Evolutionary conservation across 2,113 vertebrate species (phyloP).

Genomic region (Neogobius melanostomus): DNA sequence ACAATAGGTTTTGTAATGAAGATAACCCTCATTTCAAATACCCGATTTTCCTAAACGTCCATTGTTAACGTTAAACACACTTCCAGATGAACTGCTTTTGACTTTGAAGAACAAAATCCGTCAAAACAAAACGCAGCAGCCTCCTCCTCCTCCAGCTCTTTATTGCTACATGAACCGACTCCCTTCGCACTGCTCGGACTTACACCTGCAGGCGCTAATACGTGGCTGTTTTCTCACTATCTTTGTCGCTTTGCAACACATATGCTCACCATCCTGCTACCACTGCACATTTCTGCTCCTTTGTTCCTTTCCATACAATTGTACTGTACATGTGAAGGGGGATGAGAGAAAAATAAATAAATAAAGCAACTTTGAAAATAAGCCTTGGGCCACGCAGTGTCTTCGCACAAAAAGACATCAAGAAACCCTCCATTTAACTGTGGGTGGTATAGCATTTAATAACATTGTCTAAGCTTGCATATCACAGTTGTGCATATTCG

Average conservation of each 20-base stretch:
- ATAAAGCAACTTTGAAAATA: not conserved
- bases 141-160: not conserved
- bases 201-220: slow-evolving; percentile 38
- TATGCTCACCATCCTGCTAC: slow-evolving; percentile 35
- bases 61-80: too few species aligned
- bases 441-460: slow-evolving; percentile 11
- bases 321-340: not conserved
- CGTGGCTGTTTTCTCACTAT: slow-evolving; percentile 21
- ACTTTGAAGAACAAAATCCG: too few species aligned
- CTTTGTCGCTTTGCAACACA: slow-evolving; percentile 22
- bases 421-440: not conserved
- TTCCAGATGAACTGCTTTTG: too few species aligned
- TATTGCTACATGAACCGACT: not conserved
- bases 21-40: too few species aligned
- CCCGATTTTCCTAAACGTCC: too few species aligned
- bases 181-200: slow-evolving; percentile 23
- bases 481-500: not conserved
- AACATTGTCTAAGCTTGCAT: slow-evolving; percentile 13
- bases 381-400: not conserved
- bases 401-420: not conserved
- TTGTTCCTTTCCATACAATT: slow-evolving; percentile 38
- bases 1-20: too few species aligned
- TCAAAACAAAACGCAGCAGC: too few species aligned
- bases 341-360: too few species aligned
- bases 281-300: slow-evolving; percentile 38